These are phyloP conservation scores for Clarias macrocephalus DNA, from an alignment of 2,113 vertebrate genomes.

Conservation along the genomic window DNA sequence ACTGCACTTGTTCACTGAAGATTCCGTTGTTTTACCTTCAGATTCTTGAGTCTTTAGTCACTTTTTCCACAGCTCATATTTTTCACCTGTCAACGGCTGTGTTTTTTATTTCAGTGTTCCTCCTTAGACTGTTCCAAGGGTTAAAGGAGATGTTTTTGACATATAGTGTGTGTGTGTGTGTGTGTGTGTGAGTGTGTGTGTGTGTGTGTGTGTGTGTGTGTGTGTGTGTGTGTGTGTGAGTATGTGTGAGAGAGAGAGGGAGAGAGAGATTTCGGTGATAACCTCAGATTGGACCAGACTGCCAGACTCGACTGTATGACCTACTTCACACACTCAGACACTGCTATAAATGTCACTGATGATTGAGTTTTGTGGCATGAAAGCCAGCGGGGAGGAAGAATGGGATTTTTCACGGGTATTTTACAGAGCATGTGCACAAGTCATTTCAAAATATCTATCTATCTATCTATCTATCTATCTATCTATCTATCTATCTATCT, in stretches of 20 bases:
- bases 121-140: not conserved
- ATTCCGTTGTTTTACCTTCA: not conserved
- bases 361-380: conserved; percentile 2
- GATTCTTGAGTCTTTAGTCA: not conserved
- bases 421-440: conserved; percentile 3
- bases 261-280: conserved; percentile 11
- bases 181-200: conserved; percentile 3
- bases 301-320: not conserved
- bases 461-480: not conserved
- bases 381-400: conserved; percentile 3
- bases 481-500: not conserved
- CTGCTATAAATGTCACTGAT: conserved; percentile 34
- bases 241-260: too few species aligned
- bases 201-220: not conserved
- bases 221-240: not conserved
- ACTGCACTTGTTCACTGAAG: not conserved
- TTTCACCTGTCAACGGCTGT: not conserved
- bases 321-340: conserved; percentile 10
- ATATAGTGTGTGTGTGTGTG: not conserved
- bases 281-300: conserved; percentile 27
- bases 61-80: not conserved
- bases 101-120: not conserved
- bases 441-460: not conserved
- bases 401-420: not conserved
- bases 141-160: conserved; percentile 23